phyloP scores from a whole-genome alignment of 1,140 invertebrate genomes.

The Dreissena polymorpha region DNA sequence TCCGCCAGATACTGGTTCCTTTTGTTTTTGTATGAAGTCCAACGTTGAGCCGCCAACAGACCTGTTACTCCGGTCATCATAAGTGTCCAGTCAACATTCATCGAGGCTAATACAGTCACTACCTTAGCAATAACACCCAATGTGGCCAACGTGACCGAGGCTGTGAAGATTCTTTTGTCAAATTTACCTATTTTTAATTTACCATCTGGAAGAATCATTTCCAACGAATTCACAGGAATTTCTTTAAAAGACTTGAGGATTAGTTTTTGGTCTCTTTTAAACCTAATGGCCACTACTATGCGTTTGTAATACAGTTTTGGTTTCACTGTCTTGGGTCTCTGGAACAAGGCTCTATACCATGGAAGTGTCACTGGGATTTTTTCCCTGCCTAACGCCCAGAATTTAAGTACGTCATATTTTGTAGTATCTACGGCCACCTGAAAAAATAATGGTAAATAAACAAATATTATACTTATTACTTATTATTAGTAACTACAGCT shows the following conservation, averaged over 20 bases:
- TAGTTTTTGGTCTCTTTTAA: slow-evolving; percentile 76
- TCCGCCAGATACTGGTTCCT: slow-evolving; percentile 73
- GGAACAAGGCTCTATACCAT: slow-evolving; percentile 59
- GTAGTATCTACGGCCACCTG: slow-evolving; percentile 74
- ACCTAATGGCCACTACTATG: slow-evolving; percentile 74
- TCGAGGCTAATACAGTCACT: slow-evolving; percentile 65
- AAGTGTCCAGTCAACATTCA: slow-evolving; percentile 59
- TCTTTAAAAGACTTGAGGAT: slow-evolving; percentile 78
- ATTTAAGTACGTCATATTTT: slow-evolving; percentile 76
- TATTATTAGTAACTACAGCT: no score
- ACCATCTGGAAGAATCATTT: slow-evolving; percentile 77
- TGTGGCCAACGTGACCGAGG: slow-evolving; percentile 62
- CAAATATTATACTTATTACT: not conserved
- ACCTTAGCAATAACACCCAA: slow-evolving; percentile 68
- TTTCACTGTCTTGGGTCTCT: slow-evolving; percentile 31
- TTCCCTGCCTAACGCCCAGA: slow-evolving; percentile 76
- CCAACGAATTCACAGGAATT: slow-evolving; percentile 72
- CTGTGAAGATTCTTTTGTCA: slow-evolving; percentile 68
- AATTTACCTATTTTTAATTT: slow-evolving; percentile 69
- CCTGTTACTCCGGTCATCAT: slow-evolving; percentile 51
- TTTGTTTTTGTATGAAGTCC: slow-evolving; percentile 70
- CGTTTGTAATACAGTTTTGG: slow-evolving; percentile 75
- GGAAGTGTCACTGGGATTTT: slow-evolving; percentile 53
- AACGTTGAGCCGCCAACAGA: slow-evolving; percentile 65
- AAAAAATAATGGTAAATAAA: slow-evolving; percentile 54